Evolutionary conservation across 2,888 invertebrate species (phyloP).

Genomic region (Leptopilina syphax): DNA sequence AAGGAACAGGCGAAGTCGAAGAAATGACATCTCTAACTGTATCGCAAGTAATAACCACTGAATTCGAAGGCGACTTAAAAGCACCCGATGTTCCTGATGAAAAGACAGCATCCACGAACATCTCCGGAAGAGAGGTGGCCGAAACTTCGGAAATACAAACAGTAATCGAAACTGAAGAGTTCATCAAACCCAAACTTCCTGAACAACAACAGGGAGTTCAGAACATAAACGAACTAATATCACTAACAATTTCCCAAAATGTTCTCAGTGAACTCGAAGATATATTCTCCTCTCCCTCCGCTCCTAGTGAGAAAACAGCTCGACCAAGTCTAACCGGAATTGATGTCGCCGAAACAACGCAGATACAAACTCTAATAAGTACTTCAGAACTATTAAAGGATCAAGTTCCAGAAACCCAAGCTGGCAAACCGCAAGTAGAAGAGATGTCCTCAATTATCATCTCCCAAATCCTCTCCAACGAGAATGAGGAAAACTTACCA

Average conservation of each 20-base stretch:
- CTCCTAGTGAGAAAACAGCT: constrained; percentile 65
- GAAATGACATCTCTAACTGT: constrained; percentile 63
- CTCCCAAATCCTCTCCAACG: constrained; percentile 57
- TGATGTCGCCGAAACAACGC: constrained; percentile 67
- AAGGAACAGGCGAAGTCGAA: constrained; percentile 59
- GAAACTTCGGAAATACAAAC: constrained; percentile 63
- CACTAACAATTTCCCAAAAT: constrained; percentile 58
- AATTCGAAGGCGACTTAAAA: constrained; percentile 60
- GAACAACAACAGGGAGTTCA: constrained; percentile 63
- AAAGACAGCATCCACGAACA: constrained; percentile 69
- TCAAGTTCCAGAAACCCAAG: constrained; percentile 59
- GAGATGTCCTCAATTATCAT: constrained; percentile 64
- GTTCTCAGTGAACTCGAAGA: constrained; percentile 59
- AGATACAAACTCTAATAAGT: constrained; percentile 63
- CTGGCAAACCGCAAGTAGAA: constrained; percentile 62
- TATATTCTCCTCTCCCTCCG: constrained; percentile 44
- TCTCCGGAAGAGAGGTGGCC: constrained; percentile 71
- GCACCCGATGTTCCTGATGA: constrained; percentile 61
- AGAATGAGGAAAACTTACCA: constrained; percentile 44
- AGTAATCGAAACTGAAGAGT: constrained; percentile 65
- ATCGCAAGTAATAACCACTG: constrained; percentile 62
- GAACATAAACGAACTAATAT: constrained; percentile 58
- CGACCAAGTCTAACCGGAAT: constrained; percentile 65
- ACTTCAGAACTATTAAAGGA: constrained; percentile 62
- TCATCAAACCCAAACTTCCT: constrained; percentile 59